Base-by-base conservation (phyloP, 2,888 invertebrate species). In the Terebella lapidaria region DNA sequence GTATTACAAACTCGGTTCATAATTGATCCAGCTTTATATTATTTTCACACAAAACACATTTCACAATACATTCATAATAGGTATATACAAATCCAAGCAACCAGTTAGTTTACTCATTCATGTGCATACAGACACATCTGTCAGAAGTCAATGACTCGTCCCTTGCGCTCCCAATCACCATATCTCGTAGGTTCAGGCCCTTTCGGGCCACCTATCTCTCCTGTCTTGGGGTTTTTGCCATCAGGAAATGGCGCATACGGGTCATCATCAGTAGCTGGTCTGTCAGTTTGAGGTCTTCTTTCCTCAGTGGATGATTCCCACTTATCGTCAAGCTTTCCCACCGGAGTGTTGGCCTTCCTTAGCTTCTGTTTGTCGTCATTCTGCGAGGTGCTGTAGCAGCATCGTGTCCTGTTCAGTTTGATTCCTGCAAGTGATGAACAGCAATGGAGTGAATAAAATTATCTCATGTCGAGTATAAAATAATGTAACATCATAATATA, bases 91-190 rank as follows among this genome's bases (percentile, higher is more conserved):
- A n/a, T n/a, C n/a, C n/a, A n/a, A n/a, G n/a, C n/a, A n/a, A n/a
- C n/a, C n/a, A n/a, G n/a, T n/a, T n/a, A n/a, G n/a, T n/a, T n/a
- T n/a, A n/a, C n/a, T n/a, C n/a, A n/a, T n/a, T n/a, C n/a, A n/a
- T n/a, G n/a, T n/a, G n/a, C n/a, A n/a, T n/a, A 49, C 49, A 49
- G 10, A 10, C 24, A 20, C 18, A 10, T 22, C 10, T 10, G 22
- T 62, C 55, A 97, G 83, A 99, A 99, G 84, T 99, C 99, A 1
- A 91, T 86, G 45, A 94, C 94, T 76, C 97, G 85, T 62, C 99
- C 99, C 78, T 99, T 99, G 68, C 97, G 86, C 80, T 99, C 99
- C 99, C 99, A 99, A 82, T 99, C 99, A 1, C 99, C 99, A 83
- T 93, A 99, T 70, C 99, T 86, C 15, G 99, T 99, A 5, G 99